phyloP scores from a whole-genome alignment of 2,797 vertebrate species.

The Coregonus suidteri region DNA sequence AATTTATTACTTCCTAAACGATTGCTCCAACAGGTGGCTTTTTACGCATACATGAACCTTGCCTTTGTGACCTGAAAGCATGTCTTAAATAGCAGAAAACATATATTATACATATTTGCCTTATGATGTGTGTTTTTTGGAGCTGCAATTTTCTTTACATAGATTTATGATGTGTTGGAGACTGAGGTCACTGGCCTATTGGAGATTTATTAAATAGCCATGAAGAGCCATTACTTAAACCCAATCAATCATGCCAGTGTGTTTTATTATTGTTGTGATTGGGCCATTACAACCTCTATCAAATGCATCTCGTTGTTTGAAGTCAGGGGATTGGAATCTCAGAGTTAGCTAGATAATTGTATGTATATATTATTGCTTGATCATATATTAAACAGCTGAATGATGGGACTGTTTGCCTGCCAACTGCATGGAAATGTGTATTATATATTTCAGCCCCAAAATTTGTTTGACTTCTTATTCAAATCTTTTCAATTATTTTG shows the following conservation, averaged over 20 bases:
- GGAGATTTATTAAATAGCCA: conserved; percentile 80
- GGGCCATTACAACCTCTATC: conserved; percentile 61
- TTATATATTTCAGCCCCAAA: background rate
- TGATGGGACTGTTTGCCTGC: background rate
- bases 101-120: conserved; percentile 60
- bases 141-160: conserved; percentile 71
- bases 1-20: conserved; percentile 76
- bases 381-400: background rate
- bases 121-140: conserved; percentile 64
- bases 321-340: conserved; percentile 33
- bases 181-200: conserved; percentile 73
- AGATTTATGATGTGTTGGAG: conserved; percentile 78
- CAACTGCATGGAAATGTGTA: background rate
- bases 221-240: conserved; percentile 67
- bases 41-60: conserved; percentile 61
- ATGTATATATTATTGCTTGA: background rate
- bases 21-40: conserved; percentile 64
- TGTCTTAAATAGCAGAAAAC: conserved; percentile 66
- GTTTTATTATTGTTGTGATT: conserved; percentile 63
- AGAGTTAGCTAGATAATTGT: background rate
- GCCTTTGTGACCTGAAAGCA: conserved; percentile 65
- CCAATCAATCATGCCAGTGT: conserved; percentile 73
- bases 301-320: conserved; percentile 59
- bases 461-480: background rate
- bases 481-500: background rate